phyloP scores from a whole-genome alignment of 2,797 vertebrate genomes.

The Diceros bicornis region DNA sequence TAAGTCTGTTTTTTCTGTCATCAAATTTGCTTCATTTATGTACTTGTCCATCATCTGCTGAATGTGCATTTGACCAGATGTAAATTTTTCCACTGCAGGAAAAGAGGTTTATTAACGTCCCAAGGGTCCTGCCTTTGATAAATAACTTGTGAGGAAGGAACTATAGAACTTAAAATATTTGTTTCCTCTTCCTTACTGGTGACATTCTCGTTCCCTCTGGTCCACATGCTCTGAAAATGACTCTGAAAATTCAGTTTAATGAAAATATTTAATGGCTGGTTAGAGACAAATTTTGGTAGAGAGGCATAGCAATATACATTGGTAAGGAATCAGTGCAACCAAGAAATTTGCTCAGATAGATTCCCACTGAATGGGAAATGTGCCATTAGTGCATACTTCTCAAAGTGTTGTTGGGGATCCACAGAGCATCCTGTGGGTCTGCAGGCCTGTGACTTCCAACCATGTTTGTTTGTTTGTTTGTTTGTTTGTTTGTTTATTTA shows the following conservation, averaged over 20 bases:
- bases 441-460: neutral
- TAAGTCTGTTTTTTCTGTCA: constrained; percentile 80
- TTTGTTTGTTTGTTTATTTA: too few species aligned
- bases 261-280: constrained; percentile 34
- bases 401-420: neutral
- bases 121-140: constrained; percentile 60
- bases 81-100: constrained; percentile 36
- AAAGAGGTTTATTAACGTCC: neutral
- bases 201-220: constrained; percentile 31
- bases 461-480: neutral
- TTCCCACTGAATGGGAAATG: neutral
- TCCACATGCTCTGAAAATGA: constrained; percentile 72
- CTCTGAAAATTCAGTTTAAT: constrained; percentile 80
- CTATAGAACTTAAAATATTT: neutral
- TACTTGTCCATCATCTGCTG: constrained; percentile 89
- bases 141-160: constrained; percentile 31
- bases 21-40: constrained; percentile 88
- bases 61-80: constrained; percentile 75
- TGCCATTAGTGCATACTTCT: neutral
- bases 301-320: neutral
- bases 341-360: neutral
- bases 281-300: constrained; percentile 42
- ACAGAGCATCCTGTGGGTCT: neutral
- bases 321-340: neutral
- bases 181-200: constrained; percentile 63